Base-by-base conservation (phyloP, 2,113 vertebrate genomes). In the Sakesphorus luctuosus region DNA sequence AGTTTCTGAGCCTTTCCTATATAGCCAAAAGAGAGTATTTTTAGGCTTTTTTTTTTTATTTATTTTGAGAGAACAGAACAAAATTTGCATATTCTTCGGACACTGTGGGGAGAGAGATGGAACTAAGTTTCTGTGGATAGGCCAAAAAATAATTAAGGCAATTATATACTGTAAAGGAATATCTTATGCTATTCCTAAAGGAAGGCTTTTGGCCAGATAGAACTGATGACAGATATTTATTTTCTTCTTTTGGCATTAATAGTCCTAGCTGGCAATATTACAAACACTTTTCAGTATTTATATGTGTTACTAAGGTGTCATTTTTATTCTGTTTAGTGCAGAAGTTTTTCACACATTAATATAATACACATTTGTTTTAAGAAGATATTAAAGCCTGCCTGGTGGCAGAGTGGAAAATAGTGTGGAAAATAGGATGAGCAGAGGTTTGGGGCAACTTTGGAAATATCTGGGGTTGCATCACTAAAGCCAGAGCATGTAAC, bases 91-190 rank as follows among this genome's bases (percentile, higher is more conserved):
- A 31, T 77, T 72, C 68, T 87, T 94, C 0, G 18, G 93, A 75
- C 11, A 3, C 76, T 88, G 8, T 3, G 6, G 76, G 65, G 61
- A 87, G 43, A 90, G 52, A 95, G 47, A 94, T 84, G 73, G 87
- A 91, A 79, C 31, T 62, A 43, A 1, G 1, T 13, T 84, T 92
- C 43, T 87, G 69, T 72, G 69, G 49, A 43, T 26, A 78, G 84
- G 95, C 84, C 95, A 96, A 93, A 91, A 94, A 86, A 87, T 89
- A 91, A 93, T 94, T 95, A 97, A 95, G 68, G 84, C 66, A 96
- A 96, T 95, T 93, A 82, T 46, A 69, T 35, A 82, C 24, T 82
- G 81, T 33, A 75, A 93, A 94, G 53, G 81, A 94, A 69, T 87
- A 92, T 46, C 49, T 21, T 78, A 40, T 79, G 35, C 46, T 91